phyloP scores from a whole-genome alignment of 2,797 vertebrate species.

The Anniella stebbinsi region DNA sequence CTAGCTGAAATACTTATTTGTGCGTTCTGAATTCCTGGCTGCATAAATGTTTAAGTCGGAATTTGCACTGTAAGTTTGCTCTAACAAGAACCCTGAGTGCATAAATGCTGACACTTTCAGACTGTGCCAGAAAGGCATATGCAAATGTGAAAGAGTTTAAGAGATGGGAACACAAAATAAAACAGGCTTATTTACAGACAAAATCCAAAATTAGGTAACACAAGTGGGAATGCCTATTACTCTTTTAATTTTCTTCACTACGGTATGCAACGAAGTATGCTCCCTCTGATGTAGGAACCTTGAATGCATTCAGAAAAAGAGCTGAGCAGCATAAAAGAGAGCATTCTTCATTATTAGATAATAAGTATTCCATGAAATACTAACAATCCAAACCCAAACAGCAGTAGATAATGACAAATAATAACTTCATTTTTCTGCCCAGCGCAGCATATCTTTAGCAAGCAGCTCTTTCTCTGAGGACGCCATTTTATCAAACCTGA shows the following conservation, averaged over 20 bases:
- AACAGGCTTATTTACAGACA: constrained; percentile 55
- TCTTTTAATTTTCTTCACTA: constrained; percentile 52
- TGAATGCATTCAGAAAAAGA: constrained; percentile 53
- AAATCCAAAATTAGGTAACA: constrained; percentile 34
- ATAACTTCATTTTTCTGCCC: constrained; percentile 62
- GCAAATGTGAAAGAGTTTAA: constrained; percentile 28
- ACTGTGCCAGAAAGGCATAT: background rate
- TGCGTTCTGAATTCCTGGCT: background rate
- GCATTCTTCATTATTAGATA: constrained; percentile 47
- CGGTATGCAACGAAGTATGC: constrained; percentile 27
- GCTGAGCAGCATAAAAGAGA: constrained; percentile 40
- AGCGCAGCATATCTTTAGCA: constrained; percentile 67
- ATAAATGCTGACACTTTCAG: background rate
- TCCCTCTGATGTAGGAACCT: constrained; percentile 53
- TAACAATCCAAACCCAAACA: constrained; percentile 62
- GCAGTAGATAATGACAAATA: constrained; percentile 49
- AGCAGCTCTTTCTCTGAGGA: constrained; percentile 85
- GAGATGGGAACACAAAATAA: constrained; percentile 50
- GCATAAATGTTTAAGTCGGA: background rate
- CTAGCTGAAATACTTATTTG: constrained; percentile 41
- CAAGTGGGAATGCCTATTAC: constrained; percentile 41
- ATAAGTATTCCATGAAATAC: constrained; percentile 44
- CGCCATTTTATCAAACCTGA: constrained; percentile 95
- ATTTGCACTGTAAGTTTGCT: constrained; percentile 14
- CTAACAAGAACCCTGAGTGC: constrained; percentile 11